Evolutionary conservation across 2,797 vertebrate genomes (phyloP).

Genomic region (Phoeniculus purpureus): DNA sequence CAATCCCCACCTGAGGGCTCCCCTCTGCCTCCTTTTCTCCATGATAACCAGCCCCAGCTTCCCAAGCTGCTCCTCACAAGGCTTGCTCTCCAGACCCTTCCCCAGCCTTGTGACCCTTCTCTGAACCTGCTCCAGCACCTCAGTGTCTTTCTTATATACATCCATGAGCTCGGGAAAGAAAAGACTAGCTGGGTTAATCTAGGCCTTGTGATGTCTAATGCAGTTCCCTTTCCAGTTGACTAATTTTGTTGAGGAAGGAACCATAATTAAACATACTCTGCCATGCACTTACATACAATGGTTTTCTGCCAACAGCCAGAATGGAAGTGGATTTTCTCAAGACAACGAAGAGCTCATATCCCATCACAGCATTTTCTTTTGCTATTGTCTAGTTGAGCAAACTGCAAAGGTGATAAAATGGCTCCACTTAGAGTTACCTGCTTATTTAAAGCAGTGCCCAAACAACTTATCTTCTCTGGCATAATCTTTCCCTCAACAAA

Average conservation of each 20-base stretch:
- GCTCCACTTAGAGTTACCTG: not conserved
- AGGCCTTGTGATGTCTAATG: not conserved
- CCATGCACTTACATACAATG: fast-evolving
- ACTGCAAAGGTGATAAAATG: not conserved
- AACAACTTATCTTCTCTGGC: not conserved
- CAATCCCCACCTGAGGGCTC: too few relatives aligned
- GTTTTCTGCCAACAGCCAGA: not conserved
- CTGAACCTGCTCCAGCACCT: too few relatives aligned
- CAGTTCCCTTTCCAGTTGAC: not conserved
- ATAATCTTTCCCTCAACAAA: not conserved
- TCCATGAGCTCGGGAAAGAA: not conserved
- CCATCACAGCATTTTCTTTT: not conserved
- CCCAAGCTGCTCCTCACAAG: too few relatives aligned
- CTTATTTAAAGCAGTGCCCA: not conserved
- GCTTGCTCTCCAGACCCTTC: too few relatives aligned
- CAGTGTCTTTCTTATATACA: too few relatives aligned
- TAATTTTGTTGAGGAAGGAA: not conserved
- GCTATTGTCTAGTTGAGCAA: not conserved
- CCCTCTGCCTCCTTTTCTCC: too few relatives aligned
- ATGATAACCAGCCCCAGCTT: too few relatives aligned
- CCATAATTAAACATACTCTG: not conserved
- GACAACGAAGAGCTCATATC: not conserved
- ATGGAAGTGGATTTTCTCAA: not conserved
- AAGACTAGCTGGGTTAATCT: not conserved
- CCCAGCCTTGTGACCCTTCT: too few relatives aligned